These are phyloP conservation scores for Ophion ventricosus DNA, from an alignment of 2,888 invertebrate genomes.

Conservation along the genomic window DNA sequence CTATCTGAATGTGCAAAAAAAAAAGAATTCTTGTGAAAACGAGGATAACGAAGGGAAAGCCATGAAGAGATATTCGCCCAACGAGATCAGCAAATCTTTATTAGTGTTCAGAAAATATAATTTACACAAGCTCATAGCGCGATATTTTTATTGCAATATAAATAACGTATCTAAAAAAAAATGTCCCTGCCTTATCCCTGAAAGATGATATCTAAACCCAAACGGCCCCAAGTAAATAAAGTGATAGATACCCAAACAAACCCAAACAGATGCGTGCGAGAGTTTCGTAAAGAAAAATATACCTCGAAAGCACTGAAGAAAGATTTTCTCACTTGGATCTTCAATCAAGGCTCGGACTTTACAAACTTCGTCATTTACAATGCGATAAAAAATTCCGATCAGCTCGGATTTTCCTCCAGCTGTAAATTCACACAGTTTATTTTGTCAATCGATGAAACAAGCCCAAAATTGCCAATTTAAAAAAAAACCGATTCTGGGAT, in stretches of 20 bases:
- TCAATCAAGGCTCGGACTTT: not conserved
- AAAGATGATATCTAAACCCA: not conserved
- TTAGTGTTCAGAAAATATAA: no score
- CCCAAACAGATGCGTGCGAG: not conserved
- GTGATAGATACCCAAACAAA: not conserved
- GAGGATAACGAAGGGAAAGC: no score
- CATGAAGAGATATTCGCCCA: no score
- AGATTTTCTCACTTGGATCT: not conserved
- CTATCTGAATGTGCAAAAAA: no score
- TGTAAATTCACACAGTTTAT: not conserved
- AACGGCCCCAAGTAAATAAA: not conserved
- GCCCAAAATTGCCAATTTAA: not conserved
- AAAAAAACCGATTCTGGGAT: not conserved
- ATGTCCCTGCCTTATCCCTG: not conserved
- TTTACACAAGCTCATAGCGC: not conserved
- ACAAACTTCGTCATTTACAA: not conserved
- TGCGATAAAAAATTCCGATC: not conserved
- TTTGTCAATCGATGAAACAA: not conserved
- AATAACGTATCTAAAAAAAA: not conserved
- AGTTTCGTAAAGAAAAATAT: not conserved
- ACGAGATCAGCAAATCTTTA: no score
- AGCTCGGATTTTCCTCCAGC: not conserved
- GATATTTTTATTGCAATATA: not conserved
- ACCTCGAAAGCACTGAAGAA: not conserved
- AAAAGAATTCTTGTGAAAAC: no score